Evolutionary conservation across 2,888 invertebrate genomes (phyloP).

Genomic region (Mythimna pallens): DNA sequence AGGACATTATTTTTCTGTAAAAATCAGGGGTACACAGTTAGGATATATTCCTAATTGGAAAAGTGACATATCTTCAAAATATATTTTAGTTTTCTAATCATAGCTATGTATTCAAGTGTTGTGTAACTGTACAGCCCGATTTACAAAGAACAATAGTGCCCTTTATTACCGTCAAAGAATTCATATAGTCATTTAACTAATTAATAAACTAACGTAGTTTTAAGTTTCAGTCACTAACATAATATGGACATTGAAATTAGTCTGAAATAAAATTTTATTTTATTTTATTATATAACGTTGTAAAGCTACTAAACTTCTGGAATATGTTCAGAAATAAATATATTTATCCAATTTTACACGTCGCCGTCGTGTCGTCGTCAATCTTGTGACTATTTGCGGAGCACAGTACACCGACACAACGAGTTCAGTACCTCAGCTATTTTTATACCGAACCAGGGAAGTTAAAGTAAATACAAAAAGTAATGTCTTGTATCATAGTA

Average conservation of each 20-base stretch:
- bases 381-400: constrained; percentile 50
- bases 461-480: constrained; percentile 59
- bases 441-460: constrained; percentile 56
- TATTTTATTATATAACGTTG: no score
- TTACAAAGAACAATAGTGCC: not conserved
- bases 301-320: not conserved
- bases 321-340: constrained; percentile 13
- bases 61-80: no score
- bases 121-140: not conserved
- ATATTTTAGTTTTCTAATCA: no score
- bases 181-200: not conserved
- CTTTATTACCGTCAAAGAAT: not conserved
- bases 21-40: no score
- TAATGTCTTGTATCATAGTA: constrained; percentile 59
- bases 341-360: constrained; percentile 23
- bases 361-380: constrained; percentile 42
- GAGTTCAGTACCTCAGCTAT: constrained; percentile 50
- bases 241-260: no score
- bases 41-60: no score
- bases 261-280: no score
- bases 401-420: constrained; percentile 47
- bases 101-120: no score
- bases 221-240: no score
- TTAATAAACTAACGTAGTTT: no score
- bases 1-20: no score